These are phyloP conservation scores for Hippoglossus stenolepis DNA, from an alignment of 2,113 vertebrate species.

Conservation along the genomic window DNA sequence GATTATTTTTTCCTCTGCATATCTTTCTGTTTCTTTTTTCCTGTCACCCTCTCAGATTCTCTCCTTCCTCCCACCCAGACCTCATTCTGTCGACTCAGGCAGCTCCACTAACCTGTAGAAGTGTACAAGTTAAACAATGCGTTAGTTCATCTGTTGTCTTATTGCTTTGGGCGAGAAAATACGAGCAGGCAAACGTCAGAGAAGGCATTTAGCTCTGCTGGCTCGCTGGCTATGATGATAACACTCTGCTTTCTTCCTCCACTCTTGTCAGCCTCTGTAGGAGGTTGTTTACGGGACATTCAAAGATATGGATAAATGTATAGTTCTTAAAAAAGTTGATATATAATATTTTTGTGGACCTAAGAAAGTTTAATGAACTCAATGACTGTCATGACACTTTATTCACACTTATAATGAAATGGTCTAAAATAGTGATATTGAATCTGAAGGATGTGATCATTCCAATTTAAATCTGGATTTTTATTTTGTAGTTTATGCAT, in stretches of 20 bases:
- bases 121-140: constrained; percentile 55
- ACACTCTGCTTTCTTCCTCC: constrained; percentile 1
- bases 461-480: constrained; percentile 15
- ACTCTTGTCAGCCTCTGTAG: not conserved
- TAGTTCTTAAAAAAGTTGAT: not conserved
- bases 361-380: not conserved
- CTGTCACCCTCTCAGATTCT: constrained; percentile 24
- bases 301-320: not conserved
- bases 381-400: no score
- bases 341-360: not conserved
- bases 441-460: constrained; percentile 8
- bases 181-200: constrained; percentile 44
- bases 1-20: constrained; percentile 21
- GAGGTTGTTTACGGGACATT: constrained; percentile 9
- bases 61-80: constrained; percentile 52
- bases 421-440: no score
- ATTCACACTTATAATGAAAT: no score
- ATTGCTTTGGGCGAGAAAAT: constrained; percentile 59
- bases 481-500: constrained; percentile 12
- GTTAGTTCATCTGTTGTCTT: constrained; percentile 51
- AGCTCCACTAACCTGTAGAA: constrained; percentile 44
- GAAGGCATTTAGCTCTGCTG: constrained; percentile 38
- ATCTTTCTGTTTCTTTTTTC: not conserved
- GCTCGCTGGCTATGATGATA: not conserved
- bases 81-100: constrained; percentile 64